Evolutionary conservation across 2,888 invertebrate genomes (phyloP).

Genomic region (Rhopalosiphum nymphaeae): DNA sequence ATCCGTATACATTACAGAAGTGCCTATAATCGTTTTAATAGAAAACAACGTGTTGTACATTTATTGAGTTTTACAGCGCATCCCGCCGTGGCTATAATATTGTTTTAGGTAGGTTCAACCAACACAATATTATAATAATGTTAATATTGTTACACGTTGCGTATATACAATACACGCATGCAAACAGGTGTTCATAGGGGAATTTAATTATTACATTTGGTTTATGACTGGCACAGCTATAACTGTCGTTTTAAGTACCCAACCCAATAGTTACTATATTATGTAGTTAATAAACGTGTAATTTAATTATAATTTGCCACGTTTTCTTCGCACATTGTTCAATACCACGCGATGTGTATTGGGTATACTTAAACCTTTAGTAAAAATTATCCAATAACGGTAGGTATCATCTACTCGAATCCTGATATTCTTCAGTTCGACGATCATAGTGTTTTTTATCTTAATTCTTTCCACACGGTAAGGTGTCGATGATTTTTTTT

Average conservation of each 20-base stretch:
- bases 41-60: neutral
- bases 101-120: neutral
- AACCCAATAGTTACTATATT: neutral
- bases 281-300: neutral
- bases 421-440: neutral
- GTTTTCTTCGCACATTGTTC: neutral
- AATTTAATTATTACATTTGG: neutral
- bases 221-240: neutral
- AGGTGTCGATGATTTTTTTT: neutral
- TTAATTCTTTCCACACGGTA: neutral
- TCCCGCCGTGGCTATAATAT: neutral
- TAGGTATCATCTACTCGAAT: no score
- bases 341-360: neutral
- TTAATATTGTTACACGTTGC: neutral
- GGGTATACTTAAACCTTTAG: neutral
- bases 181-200: neutral
- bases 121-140: neutral
- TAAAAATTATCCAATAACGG: neutral
- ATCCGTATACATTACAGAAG: neutral
- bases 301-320: neutral
- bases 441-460: neutral
- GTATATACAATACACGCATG: neutral
- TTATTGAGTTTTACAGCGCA: neutral
- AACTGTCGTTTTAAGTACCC: neutral
- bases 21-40: neutral